Evolutionary conservation across 2,797 vertebrate genomes (phyloP).

Genomic region (Poeciliopsis turneri): DNA sequence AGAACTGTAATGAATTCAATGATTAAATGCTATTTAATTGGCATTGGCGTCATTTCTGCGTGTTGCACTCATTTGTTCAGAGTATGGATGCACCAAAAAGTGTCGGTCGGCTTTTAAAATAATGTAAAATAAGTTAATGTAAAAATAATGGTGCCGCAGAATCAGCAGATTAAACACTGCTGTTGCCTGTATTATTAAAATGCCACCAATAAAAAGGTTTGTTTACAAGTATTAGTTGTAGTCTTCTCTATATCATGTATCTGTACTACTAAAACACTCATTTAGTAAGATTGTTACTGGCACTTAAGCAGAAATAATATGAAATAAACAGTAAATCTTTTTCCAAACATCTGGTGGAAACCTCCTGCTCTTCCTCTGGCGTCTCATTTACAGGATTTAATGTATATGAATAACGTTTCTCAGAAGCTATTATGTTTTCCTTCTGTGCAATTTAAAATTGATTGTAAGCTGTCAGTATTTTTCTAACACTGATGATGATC

Average conservation of each 20-base stretch:
- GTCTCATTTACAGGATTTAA: neutral
- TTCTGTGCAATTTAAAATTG: neutral
- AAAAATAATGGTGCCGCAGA: neutral
- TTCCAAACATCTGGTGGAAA: neutral
- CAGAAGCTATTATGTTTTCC: neutral
- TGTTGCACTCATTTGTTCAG: slow-evolving; percentile 1
- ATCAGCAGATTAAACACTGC: neutral
- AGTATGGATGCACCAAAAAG: slow-evolving; percentile 1
- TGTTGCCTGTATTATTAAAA: neutral
- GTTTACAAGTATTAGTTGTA: neutral
- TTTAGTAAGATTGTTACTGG: neutral
- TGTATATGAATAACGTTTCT: neutral
- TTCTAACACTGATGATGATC: neutral
- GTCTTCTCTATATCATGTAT: neutral
- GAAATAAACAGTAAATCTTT: neutral
- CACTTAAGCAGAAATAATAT: neutral
- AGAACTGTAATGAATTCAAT: slow-evolving; percentile 35
- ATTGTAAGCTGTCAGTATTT: neutral
- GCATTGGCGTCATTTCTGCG: slow-evolving; percentile 7
- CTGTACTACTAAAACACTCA: neutral
- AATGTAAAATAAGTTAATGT: neutral
- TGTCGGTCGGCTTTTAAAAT: neutral
- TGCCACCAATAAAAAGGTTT: neutral
- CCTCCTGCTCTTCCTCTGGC: neutral
- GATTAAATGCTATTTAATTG: slow-evolving; percentile 37